Conservation (phyloP, 2,797 vertebrate genomes). For the Decapterus maruadsi region DNA sequence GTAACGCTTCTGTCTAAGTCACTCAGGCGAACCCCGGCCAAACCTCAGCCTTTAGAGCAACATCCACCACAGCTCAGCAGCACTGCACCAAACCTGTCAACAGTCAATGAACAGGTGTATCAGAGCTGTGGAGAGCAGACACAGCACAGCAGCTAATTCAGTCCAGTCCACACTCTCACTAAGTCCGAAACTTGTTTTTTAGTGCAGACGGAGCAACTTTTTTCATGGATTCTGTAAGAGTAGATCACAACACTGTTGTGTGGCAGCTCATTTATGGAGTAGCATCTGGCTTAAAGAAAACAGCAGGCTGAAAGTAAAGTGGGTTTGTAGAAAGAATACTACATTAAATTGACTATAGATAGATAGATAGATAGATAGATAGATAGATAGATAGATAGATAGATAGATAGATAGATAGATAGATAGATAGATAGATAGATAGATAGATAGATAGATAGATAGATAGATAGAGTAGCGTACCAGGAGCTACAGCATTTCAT, state of each 20-base stretch:
- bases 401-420: no score
- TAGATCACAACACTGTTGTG: background rate
- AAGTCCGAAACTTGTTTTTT: background rate
- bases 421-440: no score
- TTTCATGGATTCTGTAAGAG: background rate
- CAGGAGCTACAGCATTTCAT: no score
- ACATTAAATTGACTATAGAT: no score
- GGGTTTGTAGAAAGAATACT: background rate
- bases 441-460: no score
- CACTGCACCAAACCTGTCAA: slow-evolving; percentile 66
- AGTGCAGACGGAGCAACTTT: background rate
- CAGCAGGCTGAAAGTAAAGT: background rate
- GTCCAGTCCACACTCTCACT: background rate
- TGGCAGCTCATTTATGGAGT: background rate
- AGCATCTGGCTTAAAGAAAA: background rate
- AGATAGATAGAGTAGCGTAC: no score
- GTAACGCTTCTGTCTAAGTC: slow-evolving; percentile 83
- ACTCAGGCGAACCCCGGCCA: slow-evolving; percentile 74
- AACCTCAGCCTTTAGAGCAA: slow-evolving; percentile 70
- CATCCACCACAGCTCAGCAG: slow-evolving; percentile 66
- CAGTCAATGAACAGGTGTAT: slow-evolving; percentile 41
- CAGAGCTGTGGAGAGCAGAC: slow-evolving; percentile 14
- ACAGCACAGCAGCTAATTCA: background rate
- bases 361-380: no score
- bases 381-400: no score